phyloP scores from a whole-genome alignment of 2,113 vertebrate genomes.

The Cromileptes altivelis region DNA sequence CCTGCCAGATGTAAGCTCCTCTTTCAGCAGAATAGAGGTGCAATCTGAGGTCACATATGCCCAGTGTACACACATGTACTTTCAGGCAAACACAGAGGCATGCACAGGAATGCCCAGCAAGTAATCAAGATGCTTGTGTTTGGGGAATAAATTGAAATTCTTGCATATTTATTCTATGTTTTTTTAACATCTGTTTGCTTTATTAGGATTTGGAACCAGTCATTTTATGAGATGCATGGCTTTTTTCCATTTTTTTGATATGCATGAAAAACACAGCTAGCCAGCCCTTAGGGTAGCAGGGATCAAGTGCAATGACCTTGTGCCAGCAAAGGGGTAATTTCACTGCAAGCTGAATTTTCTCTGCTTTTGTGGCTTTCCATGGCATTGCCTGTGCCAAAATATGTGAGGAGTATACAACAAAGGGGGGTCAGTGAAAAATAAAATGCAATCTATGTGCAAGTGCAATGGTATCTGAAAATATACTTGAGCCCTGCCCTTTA shows the following conservation, averaged over 20 bases:
- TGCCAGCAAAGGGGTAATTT: constrained; percentile 17
- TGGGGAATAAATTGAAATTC: neutral
- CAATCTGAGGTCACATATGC: constrained; percentile 8
- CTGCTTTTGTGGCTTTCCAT: neutral
- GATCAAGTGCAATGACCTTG: constrained; percentile 30
- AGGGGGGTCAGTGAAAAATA: neutral
- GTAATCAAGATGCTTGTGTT: neutral
- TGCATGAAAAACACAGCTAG: constrained; percentile 6
- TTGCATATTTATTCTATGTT: neutral
- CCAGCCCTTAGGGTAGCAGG: neutral
- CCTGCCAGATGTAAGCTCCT: constrained; percentile 25
- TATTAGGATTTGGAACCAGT: neutral
- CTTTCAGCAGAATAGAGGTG: constrained; percentile 31
- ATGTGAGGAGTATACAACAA: neutral
- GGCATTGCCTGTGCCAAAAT: neutral
- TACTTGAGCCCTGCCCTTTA: neutral
- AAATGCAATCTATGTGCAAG: neutral
- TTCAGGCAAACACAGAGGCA: neutral
- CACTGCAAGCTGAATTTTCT: neutral
- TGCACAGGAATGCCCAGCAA: neutral
- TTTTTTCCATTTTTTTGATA: neutral
- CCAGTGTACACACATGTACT: neutral
- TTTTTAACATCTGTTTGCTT: neutral
- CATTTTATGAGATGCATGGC: neutral
- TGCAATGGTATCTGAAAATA: neutral